Evolutionary conservation across 2,888 invertebrate species (phyloP), one percentile per base, ranked within the genome.

Genomic region (Acrobasis repandana): DNA sequence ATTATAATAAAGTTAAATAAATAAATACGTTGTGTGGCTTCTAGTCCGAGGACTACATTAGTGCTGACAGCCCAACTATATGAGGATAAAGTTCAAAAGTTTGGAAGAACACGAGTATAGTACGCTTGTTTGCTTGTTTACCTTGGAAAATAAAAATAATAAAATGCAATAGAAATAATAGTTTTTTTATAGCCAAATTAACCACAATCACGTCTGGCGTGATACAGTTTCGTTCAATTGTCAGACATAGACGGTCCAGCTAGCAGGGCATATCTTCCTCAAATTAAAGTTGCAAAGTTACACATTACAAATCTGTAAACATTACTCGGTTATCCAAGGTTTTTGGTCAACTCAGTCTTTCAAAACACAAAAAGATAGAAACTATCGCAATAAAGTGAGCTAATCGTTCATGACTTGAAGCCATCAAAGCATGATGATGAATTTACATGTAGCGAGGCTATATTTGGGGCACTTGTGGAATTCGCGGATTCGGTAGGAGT

Each of bases 381-480:
- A 6, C 8, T 28, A 20, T 14, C 14, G 6, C 14, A 10, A 50
- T 5, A 50, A 28, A 10, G 14, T 14, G 1, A 4, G 11, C 3
- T 50, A 3, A 49, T 11, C 11, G 36, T 36, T 38, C 36, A 54
- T 50, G 4, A 38, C 54, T 36, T 54, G 11, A 2, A 10, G 4
- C 34, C 54, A 11, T 16, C 54, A 54, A 54, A 38, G 18, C 36
- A 38, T 64, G 64, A 54, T 54, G 54, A 54, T 15, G 54, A 36
- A 54, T 54, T 54, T 54, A 38, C 36, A 15, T 54, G 54, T 54
- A 54, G 54, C 18, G 36, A 6, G 16, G 1, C 11, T 43, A 20
- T 49, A 49, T 49, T 43, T n/a, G 20, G 16, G 20, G 14, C 5
- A 2, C 36, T 11, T 38, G 38, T 14, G 38, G 38, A 56, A 33